Base-by-base conservation (phyloP, 2,797 vertebrate genomes). In the Sylvilagus floridanus region DNA sequence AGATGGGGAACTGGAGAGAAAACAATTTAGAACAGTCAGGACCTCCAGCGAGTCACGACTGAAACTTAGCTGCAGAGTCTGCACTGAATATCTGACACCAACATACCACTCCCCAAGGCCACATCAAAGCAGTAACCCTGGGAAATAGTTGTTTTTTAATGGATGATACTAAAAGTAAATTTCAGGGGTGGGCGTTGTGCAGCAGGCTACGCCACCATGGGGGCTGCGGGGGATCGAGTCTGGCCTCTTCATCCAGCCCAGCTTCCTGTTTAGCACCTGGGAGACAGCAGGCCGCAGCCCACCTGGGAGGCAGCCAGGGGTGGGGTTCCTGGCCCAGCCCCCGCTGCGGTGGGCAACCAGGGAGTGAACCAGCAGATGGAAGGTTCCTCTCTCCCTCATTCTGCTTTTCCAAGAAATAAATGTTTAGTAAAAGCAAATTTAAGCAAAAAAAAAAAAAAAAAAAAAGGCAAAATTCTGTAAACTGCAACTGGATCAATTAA, bases 21-120 rank as follows among this genome's bases (percentile, higher is more conserved):
- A 37, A 63, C 76, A 81, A n/a, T 73, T 95, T 47, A 54, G 62
- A 79, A 50, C 66, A 83, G 57, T 42, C 89, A 76, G 8, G 42
- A 76, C n/a, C 37, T 92, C 66, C 54, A 37, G 11, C 26, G 50
- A 52, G n/a, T 63, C 57, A 84, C 1, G 71, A 84, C 65, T 82
- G 95, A 91, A 82, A 88, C 21, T 37, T 37, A 47, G 42, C 42
- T 47, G 42, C 42, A 75, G 77, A 93, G 73, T 93, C 76, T 93
- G 72, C 77, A 32, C 62, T 79, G 54, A 79, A 62, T 90, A 92
- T 88, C 84, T 47, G 91, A 87, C 30, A 76, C 5, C 37, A 79
- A 62, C 26, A 17, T 57, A 72, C 2, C 35, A 71, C 21, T 77
- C 66, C 30, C 52, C 47, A 82, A 91, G 73, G 88, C 65, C n/a